These are phyloP conservation scores for Chirona hameri DNA, from an alignment of 2,888 invertebrate species.

Conservation along the genomic window DNA sequence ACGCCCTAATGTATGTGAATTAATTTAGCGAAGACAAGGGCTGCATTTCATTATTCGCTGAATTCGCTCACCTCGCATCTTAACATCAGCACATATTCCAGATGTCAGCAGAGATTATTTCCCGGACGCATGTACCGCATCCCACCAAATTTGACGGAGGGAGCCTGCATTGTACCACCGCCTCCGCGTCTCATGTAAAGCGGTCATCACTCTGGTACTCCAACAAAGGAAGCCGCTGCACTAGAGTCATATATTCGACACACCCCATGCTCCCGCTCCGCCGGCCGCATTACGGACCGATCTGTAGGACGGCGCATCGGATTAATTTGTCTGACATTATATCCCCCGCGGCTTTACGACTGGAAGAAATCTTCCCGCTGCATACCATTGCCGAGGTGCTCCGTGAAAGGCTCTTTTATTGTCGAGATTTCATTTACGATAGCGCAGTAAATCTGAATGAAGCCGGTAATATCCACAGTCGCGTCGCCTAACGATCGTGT, in stretches of 20 bases:
- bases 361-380: not conserved
- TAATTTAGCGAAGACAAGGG: too few species aligned
- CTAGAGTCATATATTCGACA: not conserved
- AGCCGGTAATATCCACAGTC: not conserved
- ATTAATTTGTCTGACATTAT: constrained; percentile 6
- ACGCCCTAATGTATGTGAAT: too few species aligned
- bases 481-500: not conserved
- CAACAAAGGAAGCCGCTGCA: not conserved
- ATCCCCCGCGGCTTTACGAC: not conserved
- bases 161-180: too few species aligned
- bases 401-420: not conserved
- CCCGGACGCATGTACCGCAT: too few species aligned
- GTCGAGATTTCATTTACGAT: constrained; percentile 13
- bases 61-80: too few species aligned
- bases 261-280: not conserved
- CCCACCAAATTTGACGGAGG: too few species aligned
- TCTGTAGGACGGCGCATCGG: not conserved
- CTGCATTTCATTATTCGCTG: too few species aligned
- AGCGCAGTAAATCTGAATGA: not conserved
- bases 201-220: not conserved
- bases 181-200: not conserved
- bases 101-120: too few species aligned
- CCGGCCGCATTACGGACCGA: not conserved
- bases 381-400: not conserved
- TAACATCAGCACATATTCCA: too few species aligned